phyloP scores from a whole-genome alignment of 2,888 invertebrate genomes.

The Beris morrisii region DNA sequence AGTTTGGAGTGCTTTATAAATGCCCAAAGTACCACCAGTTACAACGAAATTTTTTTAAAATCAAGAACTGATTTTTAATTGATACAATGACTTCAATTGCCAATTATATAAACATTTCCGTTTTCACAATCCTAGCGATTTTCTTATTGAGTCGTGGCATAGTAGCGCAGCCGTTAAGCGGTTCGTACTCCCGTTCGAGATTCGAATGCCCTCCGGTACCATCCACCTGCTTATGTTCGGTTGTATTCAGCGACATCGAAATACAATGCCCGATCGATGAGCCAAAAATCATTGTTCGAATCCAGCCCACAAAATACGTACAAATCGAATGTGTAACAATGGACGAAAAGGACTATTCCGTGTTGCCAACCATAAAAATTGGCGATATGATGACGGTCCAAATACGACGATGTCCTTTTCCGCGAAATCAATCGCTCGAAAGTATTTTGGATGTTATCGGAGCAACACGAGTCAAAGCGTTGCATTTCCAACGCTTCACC shows the following conservation, averaged over 20 bases:
- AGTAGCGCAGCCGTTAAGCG: neutral
- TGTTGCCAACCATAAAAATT: slow-evolving; percentile 50
- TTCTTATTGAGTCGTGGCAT: neutral
- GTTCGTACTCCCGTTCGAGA: neutral
- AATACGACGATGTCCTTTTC: slow-evolving; percentile 53
- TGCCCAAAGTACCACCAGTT: too few species aligned
- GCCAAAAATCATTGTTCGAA: slow-evolving; percentile 49
- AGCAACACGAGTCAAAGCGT: slow-evolving; percentile 50
- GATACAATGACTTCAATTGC: too few species aligned
- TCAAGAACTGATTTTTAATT: too few species aligned
- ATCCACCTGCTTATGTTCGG: slow-evolving; percentile 49
- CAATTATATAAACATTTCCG: too few species aligned
- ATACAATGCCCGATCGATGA: slow-evolving; percentile 50
- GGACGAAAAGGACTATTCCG: slow-evolving; percentile 47
- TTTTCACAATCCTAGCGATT: neutral
- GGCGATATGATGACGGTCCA: slow-evolving; percentile 48
- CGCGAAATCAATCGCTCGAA: slow-evolving; percentile 56
- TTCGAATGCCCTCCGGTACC: slow-evolving; percentile 22
- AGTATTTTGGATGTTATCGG: slow-evolving; percentile 52
- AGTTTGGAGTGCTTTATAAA: too few species aligned
- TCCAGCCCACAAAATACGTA: slow-evolving; percentile 47
- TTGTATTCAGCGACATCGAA: slow-evolving; percentile 49
- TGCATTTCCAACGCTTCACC: slow-evolving; percentile 60
- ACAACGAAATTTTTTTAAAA: too few species aligned
- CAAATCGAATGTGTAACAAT: slow-evolving; percentile 52